These are phyloP conservation scores for Folsomia manolachei DNA, from an alignment of 2,888 invertebrate species.

Conservation along the genomic window DNA sequence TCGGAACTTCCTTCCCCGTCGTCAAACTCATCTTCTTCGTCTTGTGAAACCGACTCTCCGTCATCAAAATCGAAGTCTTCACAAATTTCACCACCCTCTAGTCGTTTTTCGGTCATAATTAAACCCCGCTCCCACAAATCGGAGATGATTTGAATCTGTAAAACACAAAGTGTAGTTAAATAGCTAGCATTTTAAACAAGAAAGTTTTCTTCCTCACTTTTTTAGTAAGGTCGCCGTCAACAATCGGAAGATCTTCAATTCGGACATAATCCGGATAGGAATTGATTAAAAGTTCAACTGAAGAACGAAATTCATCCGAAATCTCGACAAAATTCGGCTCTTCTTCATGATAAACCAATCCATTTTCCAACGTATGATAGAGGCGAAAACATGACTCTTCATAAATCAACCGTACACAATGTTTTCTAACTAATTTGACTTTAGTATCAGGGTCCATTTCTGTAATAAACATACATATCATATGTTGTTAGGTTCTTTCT, in stretches of 20 bases:
- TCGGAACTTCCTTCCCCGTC: neutral
- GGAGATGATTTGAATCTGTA: conserved; percentile 62
- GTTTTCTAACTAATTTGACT: conserved; percentile 54
- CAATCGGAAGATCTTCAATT: conserved; percentile 69
- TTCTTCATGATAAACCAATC: conserved; percentile 75
- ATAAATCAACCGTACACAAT: conserved; percentile 42
- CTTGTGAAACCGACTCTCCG: neutral
- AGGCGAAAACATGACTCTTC: conserved; percentile 59
- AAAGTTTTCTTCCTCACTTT: conserved; percentile 60
- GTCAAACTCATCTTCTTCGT: conserved; percentile 21
- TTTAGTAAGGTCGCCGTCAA: conserved; percentile 59
- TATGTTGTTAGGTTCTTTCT: neutral
- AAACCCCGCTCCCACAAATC: conserved; percentile 81
- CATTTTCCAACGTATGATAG: conserved; percentile 82
- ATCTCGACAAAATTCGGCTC: conserved; percentile 73
- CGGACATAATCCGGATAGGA: conserved; percentile 73
- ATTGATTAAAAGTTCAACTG: conserved; percentile 68
- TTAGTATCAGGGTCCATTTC: conserved; percentile 65
- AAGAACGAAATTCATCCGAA: conserved; percentile 65
- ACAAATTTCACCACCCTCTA: conserved; percentile 53
- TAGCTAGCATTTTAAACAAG: conserved; percentile 51
- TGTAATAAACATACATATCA: conserved; percentile 52
- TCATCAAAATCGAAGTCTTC: conserved; percentile 18
- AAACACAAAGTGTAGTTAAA: conserved; percentile 35
- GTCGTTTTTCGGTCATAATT: conserved; percentile 68